A percentile compares a stretch with the other conserved stretches of the same genome.
Conservation (phyloP, 2,888 invertebrate genomes). For the Leucania comma region DNA sequence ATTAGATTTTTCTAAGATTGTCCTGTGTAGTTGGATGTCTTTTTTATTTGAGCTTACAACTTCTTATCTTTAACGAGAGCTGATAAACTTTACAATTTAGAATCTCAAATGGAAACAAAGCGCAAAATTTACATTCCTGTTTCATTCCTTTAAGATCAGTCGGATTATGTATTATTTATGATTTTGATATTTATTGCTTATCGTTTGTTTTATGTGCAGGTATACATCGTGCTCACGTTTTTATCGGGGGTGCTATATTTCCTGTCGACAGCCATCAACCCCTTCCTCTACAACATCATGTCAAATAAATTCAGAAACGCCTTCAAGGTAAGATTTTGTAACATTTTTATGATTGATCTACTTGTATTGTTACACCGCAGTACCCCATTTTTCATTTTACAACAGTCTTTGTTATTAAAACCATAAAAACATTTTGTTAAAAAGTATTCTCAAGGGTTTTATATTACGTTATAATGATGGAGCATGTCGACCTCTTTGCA, state of each 20-base stretch:
- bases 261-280: slow-evolving; percentile 98
- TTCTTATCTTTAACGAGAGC: not conserved
- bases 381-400: slow-evolving; percentile 29
- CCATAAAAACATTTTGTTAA: slow-evolving; percentile 9
- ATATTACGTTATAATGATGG: slow-evolving; percentile 44
- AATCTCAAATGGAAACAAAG: not conserved
- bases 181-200: slow-evolving; percentile 39
- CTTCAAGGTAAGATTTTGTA: slow-evolving; percentile 93
- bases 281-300: slow-evolving; percentile 98
- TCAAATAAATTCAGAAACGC: slow-evolving; percentile 98
- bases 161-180: slow-evolving; percentile 39
- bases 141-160: slow-evolving; percentile 24
- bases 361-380: slow-evolving; percentile 17
- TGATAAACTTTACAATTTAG: slow-evolving; percentile 3
- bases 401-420: slow-evolving; percentile 30
- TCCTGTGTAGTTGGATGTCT: not conserved
- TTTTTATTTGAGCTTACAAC: slow-evolving; percentile 5
- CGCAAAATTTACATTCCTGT: not conserved
- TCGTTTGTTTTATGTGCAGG: slow-evolving; percentile 73
- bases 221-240: slow-evolving; percentile 94
- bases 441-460: slow-evolving; percentile 37
- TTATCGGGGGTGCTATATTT: slow-evolving; percentile 97
- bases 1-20: not conserved
- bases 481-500: slow-evolving; percentile 10
- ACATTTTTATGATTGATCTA: slow-evolving; percentile 41